These are phyloP conservation scores for Pygocentrus nattereri DNA, from an alignment of 2,797 vertebrate species.

Conservation along the genomic window DNA sequence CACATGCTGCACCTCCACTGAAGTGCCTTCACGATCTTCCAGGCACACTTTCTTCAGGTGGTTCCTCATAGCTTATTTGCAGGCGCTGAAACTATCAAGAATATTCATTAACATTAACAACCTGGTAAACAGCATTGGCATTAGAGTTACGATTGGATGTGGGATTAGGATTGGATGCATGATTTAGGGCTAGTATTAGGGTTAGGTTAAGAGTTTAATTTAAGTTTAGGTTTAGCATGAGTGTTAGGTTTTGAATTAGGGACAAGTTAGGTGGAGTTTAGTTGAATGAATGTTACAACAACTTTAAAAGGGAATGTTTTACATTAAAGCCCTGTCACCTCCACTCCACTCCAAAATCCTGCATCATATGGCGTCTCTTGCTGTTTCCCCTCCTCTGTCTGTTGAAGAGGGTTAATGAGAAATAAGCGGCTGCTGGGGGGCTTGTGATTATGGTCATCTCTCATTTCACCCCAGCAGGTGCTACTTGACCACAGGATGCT, in stretches of 20 bases:
- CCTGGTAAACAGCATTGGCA: too few relatives aligned
- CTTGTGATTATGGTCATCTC: slow-evolving; percentile 54
- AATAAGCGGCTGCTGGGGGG: slow-evolving; percentile 48
- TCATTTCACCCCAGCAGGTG: slow-evolving; percentile 64
- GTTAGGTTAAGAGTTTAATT: too few relatives aligned
- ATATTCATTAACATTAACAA: too few relatives aligned
- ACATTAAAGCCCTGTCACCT: background rate
- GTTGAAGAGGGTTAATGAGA: slow-evolving; percentile 55
- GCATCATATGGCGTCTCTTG: slow-evolving; percentile 4
- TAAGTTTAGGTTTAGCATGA: too few relatives aligned
- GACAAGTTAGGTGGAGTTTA: background rate
- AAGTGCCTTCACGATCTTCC: too few relatives aligned
- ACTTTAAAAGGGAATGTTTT: background rate
- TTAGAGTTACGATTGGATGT: too few relatives aligned
- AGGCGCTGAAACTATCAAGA: too few relatives aligned
- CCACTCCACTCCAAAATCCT: slow-evolving; percentile 25
- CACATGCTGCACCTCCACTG: too few relatives aligned
- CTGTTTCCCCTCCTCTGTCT: slow-evolving; percentile 31
- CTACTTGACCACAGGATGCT: slow-evolving; percentile 59
- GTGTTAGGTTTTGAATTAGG: background rate
- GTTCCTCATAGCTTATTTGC: too few relatives aligned
- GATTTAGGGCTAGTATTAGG: too few relatives aligned
- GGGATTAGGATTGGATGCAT: too few relatives aligned
- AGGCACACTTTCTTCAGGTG: too few relatives aligned
- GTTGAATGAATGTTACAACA: background rate